A percentile compares a stretch with the other conserved stretches of the same genome.
phyloP scores from a whole-genome alignment of 2,113 vertebrate genomes.

The Todiramphus chloris region DNA sequence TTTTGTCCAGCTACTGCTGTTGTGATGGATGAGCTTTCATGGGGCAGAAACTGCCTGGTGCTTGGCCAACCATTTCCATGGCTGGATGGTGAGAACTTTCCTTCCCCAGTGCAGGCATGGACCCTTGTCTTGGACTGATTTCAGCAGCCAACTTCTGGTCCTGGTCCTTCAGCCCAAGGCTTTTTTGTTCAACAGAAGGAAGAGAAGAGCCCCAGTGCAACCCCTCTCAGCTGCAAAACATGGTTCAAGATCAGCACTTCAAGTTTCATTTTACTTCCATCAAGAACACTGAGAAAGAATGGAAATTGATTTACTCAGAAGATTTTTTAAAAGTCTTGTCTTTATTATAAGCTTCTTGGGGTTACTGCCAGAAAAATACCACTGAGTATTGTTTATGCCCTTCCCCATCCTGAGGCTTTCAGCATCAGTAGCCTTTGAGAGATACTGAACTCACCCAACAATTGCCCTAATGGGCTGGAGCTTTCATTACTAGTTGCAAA shows the following conservation, averaged over 20 bases:
- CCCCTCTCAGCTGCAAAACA: background rate
- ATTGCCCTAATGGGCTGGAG: background rate
- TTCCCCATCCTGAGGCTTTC: background rate
- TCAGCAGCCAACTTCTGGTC: background rate
- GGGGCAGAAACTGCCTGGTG: background rate
- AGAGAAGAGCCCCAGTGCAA: background rate
- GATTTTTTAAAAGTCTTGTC: background rate
- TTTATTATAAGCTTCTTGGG: background rate
- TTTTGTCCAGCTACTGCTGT: background rate
- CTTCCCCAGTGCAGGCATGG: background rate
- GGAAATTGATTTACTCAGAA: background rate
- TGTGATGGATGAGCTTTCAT: background rate
- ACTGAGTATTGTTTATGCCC: background rate
- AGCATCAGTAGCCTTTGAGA: background rate
- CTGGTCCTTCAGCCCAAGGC: background rate
- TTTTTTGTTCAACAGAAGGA: background rate
- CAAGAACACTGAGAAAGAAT: background rate
- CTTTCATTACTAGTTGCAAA: background rate
- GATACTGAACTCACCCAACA: background rate
- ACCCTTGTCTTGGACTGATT: background rate
- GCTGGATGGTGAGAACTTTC: background rate
- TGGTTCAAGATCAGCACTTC: background rate
- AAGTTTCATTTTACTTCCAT: background rate
- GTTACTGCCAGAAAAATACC: background rate
- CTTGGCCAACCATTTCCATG: accelerated